phyloP scores from a whole-genome alignment of 1,140 invertebrate species.

The Formica selysi region DNA sequence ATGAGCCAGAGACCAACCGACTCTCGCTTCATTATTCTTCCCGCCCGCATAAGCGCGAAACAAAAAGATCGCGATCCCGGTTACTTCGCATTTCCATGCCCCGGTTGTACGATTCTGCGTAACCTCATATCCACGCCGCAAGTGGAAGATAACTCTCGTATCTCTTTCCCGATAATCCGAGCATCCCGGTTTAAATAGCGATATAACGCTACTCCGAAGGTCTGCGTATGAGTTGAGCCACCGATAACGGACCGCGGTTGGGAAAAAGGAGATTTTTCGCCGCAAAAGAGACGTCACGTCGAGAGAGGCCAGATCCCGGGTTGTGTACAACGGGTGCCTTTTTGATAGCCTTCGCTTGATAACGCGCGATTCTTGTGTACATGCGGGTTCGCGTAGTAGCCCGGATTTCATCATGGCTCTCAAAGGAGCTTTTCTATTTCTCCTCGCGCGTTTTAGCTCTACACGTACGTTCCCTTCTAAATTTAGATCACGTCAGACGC shows the following conservation, averaged over 20 bases:
- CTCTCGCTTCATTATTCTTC: conserved; percentile 43
- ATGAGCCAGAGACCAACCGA: neutral
- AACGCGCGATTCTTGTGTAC: neutral
- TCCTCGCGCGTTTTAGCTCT: neutral
- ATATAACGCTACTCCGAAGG: neutral
- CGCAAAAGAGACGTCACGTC: neutral
- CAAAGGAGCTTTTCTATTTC: conserved; percentile 36
- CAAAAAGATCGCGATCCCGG: conserved; percentile 48
- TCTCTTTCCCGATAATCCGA: conserved; percentile 11
- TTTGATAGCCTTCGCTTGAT: conserved; percentile 39
- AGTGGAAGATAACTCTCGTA: neutral
- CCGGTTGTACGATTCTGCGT: neutral
- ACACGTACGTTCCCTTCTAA: conserved; percentile 13
- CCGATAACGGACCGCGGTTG: conserved; percentile 4
- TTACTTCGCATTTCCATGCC: conserved; percentile 22
- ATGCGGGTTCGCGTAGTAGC: conserved; percentile 24
- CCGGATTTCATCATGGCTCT: conserved; percentile 37
- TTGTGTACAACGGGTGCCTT: neutral
- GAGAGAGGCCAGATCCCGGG: neutral
- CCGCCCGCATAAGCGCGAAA: conserved; percentile 27
- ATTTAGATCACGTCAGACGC: neutral
- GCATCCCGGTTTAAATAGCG: conserved; percentile 18
- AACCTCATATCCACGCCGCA: neutral
- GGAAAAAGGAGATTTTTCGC: neutral
- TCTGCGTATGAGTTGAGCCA: neutral